phyloP scores from a whole-genome alignment of 2,797 vertebrate genomes.

The Rhynchotus rufescens region DNA sequence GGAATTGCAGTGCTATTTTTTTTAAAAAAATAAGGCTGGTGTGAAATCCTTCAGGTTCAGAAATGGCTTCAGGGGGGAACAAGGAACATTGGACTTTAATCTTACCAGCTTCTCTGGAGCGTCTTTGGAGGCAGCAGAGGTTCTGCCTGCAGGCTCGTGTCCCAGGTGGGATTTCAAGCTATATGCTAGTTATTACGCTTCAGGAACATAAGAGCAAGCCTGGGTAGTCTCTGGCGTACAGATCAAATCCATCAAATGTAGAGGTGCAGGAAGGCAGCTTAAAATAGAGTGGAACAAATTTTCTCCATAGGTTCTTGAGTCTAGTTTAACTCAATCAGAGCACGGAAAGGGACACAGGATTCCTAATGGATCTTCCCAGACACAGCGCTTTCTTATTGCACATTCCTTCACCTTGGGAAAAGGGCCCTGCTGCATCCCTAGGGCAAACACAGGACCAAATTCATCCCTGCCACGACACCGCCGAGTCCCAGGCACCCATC shows the following conservation, averaged over 20 bases:
- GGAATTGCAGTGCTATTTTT: neutral
- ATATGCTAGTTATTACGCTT: fast-evolving
- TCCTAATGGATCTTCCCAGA: neutral
- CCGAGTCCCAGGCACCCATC: neutral
- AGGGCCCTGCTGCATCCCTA: neutral
- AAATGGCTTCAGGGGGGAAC: neutral
- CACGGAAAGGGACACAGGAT: neutral
- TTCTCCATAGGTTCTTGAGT: neutral
- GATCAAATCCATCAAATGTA: neutral
- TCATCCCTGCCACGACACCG: neutral
- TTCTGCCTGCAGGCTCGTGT: neutral
- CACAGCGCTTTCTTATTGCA: neutral
- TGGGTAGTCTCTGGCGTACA: neutral
- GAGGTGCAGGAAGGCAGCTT: neutral
- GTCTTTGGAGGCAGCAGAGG: neutral
- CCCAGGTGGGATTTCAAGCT: neutral
- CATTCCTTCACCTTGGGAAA: neutral
- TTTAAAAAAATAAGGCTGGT: neutral
- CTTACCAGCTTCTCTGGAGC: neutral
- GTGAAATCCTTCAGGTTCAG: neutral
- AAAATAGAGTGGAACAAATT: neutral
- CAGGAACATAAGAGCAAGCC: neutral
- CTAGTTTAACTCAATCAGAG: neutral
- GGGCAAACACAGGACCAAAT: neutral
- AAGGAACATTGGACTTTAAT: neutral